Evolutionary conservation across 2,888 invertebrate genomes (phyloP).

Genomic region (Amiota minor): DNA sequence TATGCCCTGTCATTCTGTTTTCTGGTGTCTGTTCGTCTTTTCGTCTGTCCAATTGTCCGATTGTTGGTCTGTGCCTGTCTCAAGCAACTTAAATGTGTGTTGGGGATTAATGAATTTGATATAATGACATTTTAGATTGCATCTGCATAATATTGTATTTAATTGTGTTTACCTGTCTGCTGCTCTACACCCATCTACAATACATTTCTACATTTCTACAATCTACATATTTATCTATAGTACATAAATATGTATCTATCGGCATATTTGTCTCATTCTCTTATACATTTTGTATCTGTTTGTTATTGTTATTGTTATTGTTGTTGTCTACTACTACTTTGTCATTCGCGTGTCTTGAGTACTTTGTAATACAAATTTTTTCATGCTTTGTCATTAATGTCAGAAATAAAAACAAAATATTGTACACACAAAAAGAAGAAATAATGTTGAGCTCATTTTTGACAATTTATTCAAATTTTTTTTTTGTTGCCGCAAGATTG

Average conservation of each 20-base stretch:
- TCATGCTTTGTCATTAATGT: constrained; percentile 20
- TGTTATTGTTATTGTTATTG: not conserved
- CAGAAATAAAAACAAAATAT: not conserved
- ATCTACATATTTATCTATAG: not conserved
- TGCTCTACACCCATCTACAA: not conserved
- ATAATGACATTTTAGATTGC: constrained; percentile 71
- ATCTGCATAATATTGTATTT: constrained; percentile 67
- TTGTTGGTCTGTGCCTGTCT: not conserved
- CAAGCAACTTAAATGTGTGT: constrained; percentile 42
- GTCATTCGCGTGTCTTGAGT: constrained; percentile 1
- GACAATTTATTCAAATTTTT: too few species aligned
- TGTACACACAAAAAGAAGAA: too few species aligned
- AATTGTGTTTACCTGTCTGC: constrained; percentile 64
- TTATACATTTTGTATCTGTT: not conserved
- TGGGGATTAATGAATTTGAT: constrained; percentile 70
- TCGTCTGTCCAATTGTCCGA: constrained; percentile 25
- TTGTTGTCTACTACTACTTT: not conserved
- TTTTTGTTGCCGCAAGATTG: too few species aligned
- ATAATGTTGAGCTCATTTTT: too few species aligned
- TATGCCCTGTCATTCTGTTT: constrained; percentile 4
- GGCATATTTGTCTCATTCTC: too few species aligned
- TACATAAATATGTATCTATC: too few species aligned
- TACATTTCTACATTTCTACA: not conserved
- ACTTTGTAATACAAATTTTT: constrained; percentile 22
- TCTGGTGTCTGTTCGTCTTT: constrained; percentile 19